Evolutionary conservation across 2,797 vertebrate genomes (phyloP), one percentile per base, ranked within the genome.

Genomic region (Malacoraja senta): DNA sequence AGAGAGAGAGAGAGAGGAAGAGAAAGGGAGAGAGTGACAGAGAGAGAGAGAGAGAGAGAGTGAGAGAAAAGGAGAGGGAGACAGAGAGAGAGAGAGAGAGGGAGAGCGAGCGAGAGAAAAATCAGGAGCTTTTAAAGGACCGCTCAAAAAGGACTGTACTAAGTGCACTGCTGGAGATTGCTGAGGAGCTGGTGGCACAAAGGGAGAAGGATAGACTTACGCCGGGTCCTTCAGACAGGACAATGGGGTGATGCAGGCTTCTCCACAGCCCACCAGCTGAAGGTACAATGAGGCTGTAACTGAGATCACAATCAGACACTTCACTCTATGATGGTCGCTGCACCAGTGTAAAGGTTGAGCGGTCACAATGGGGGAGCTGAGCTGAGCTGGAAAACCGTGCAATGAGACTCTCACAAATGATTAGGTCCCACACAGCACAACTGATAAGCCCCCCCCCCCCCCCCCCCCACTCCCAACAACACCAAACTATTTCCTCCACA

Each of bases 221-320:
- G 84, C 84, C n/a, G 63, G n/a, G n/a, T 88, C 63, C 84, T 88
- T 63, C 61, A 35, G 61, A 32, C 61, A 65, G 84, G n/a, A 88
- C 84, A 88, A 88, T 68, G 32, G 65, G 63, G 84, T n/a, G 84
- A 35, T 88, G 84, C 84, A 88, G 68, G 84, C 61, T 68, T 19
- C 61, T 53, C 65, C 84, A 88, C 61, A 88, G 84, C 84, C 65
- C 26, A 88, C 84, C 84, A 88, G 84, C 84, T 68, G 84, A 88
- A 88, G 84, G 63, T 88, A 88, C 84, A 88, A 88, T 88, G 63
- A 8, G 15, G 9, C 84, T 68, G 84, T 68, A 88, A 88, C 84
- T 19, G 84, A 88, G 84, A 88, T 88, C 84, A 65, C 84, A 88
- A 88, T 88, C 68, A 68, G 84, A 88, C 84, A 88, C 84, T 88